These are phyloP conservation scores for Eilema caniola DNA, from an alignment of 2,888 invertebrate genomes.

Conservation along the genomic window DNA sequence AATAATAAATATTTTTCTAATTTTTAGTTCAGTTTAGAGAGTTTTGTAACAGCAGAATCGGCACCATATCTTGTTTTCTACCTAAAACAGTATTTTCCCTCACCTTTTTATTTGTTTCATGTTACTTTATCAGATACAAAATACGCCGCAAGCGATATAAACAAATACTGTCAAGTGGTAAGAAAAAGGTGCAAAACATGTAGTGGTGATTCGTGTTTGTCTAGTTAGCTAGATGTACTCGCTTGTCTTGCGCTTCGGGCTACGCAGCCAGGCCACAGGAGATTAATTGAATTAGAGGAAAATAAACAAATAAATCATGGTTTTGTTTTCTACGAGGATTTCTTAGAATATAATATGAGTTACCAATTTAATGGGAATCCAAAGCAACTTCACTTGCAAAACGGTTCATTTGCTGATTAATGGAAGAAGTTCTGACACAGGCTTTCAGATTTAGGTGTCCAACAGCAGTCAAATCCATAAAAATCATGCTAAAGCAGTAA, in stretches of 20 bases:
- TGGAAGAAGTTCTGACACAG: too few relatives aligned
- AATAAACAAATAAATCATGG: background rate
- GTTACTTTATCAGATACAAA: background rate
- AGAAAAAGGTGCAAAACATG: slow-evolving; percentile 36
- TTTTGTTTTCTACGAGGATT: background rate
- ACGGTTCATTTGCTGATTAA: too few relatives aligned
- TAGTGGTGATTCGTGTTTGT: slow-evolving; percentile 42
- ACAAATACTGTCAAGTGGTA: slow-evolving; percentile 24
- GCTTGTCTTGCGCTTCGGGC: slow-evolving; percentile 50
- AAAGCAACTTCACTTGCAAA: too few relatives aligned
- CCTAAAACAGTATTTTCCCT: background rate
- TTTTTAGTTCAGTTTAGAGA: too few relatives aligned
- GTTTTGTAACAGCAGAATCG: too few relatives aligned
- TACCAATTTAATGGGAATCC: background rate
- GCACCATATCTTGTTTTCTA: background rate
- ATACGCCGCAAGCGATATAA: slow-evolving; percentile 13
- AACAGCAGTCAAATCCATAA: too few relatives aligned
- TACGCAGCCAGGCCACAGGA: slow-evolving; percentile 26
- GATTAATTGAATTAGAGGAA: background rate
- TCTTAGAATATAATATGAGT: too few relatives aligned
- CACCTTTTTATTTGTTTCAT: background rate
- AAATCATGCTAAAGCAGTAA: too few relatives aligned
- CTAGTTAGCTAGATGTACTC: slow-evolving; percentile 47
- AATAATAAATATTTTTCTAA: too few relatives aligned
- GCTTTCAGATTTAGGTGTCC: too few relatives aligned